Conservation (phyloP, 2,113 vertebrate species). For the Myiozetetes cayanensis region DNA sequence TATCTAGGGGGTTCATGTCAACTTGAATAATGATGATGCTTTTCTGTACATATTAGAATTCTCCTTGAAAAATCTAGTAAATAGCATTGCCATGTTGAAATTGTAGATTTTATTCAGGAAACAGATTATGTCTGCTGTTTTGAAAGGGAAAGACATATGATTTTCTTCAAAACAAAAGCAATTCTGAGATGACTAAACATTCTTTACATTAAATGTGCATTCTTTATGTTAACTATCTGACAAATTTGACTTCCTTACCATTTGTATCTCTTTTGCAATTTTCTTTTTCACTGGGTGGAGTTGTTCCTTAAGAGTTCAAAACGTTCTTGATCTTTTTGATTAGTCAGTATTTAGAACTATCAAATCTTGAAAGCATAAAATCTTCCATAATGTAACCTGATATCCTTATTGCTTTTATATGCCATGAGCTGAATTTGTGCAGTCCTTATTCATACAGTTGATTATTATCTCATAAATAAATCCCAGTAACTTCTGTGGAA, state of each 20-base stretch:
- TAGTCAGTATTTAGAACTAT: neutral
- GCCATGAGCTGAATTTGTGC: neutral
- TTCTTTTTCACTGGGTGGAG: neutral
- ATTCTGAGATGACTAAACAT: neutral
- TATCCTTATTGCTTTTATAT: neutral
- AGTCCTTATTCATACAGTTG: neutral
- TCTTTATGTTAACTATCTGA: neutral
- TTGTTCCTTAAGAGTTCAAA: neutral
- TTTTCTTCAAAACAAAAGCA: neutral
- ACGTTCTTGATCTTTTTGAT: neutral
- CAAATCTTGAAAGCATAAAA: neutral
- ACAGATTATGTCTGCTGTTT: neutral
- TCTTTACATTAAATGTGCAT: neutral
- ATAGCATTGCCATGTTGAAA: neutral
- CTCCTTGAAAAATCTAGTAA: conserved; percentile 55
- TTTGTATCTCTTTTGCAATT: neutral
- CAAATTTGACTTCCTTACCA: neutral
- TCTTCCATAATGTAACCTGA: neutral
- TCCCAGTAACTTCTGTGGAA: neutral
- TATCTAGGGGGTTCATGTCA: conserved; percentile 65
- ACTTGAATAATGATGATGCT: conserved; percentile 66
- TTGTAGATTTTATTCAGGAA: neutral
- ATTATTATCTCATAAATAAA: neutral
- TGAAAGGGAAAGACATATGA: neutral
- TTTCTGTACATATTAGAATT: conserved; percentile 54